Percentiles rank a stretch among this genome's conserved stretches.
Evolutionary conservation across 2,888 invertebrate species (phyloP).

Genomic region (Drosophila kuntzei): DNA sequence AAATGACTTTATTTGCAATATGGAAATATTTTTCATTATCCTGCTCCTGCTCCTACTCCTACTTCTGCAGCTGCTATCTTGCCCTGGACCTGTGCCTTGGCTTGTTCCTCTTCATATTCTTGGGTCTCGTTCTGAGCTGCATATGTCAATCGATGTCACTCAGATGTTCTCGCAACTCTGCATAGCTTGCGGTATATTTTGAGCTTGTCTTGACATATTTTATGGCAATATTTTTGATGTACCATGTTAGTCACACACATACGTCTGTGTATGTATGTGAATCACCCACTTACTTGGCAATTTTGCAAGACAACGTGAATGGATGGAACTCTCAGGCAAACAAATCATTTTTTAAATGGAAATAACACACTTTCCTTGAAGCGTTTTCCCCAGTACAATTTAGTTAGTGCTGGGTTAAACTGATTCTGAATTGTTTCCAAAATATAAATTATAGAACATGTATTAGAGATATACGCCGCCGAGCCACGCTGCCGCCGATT

Average conservation of each 20-base stretch:
- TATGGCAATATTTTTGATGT: constrained; percentile 75
- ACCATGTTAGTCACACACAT: constrained; percentile 43
- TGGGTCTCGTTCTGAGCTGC: constrained; percentile 14
- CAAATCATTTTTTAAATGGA: constrained; percentile 31
- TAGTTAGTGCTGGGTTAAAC: neutral
- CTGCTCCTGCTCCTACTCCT: constrained; percentile 3
- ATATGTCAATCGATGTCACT: constrained; percentile 71
- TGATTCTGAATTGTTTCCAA: neutral
- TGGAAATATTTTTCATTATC: constrained; percentile 80
- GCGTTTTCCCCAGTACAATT: neutral
- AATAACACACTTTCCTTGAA: constrained; percentile 14
- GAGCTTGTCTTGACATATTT: constrained; percentile 63
- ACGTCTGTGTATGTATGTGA: constrained; percentile 12
- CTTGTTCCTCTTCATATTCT: constrained; percentile 14
- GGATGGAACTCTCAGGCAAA: constrained; percentile 30
- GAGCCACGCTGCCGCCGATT: too few relatives aligned
- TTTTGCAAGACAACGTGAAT: constrained; percentile 47
- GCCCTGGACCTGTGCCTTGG: constrained; percentile 7
- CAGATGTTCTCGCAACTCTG: constrained; percentile 44
- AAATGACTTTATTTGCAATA: constrained; percentile 80
- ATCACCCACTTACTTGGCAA: constrained; percentile 55
- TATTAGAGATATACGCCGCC: too few relatives aligned
- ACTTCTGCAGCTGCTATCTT: constrained; percentile 5
- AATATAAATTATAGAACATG: too few relatives aligned
- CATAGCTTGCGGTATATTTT: constrained; percentile 54